These are phyloP conservation scores for Chaetodon trifasciatus DNA, from an alignment of 2,797 vertebrate genomes.

Conservation along the genomic window DNA sequence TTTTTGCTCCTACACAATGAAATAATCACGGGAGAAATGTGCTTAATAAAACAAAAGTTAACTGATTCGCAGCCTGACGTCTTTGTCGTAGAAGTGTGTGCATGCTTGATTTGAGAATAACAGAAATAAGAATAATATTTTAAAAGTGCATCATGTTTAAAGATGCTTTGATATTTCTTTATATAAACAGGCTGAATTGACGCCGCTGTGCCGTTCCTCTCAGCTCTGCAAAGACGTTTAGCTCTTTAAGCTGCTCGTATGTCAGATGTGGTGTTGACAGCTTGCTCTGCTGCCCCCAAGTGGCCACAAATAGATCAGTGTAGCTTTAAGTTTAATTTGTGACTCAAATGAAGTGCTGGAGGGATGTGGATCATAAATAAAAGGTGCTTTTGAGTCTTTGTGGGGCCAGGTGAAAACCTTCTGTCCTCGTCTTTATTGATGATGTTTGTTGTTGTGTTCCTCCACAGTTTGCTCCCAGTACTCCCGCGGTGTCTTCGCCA, in stretches of 20 bases:
- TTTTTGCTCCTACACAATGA: constrained; percentile 27
- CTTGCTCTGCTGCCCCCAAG: not conserved
- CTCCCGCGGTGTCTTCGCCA: constrained; percentile 97
- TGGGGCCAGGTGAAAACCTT: not conserved
- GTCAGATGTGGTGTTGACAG: not conserved
- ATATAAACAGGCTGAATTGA: too few relatives aligned
- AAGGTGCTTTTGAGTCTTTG: not conserved
- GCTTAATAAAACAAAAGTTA: constrained; percentile 20
- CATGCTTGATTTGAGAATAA: constrained; percentile 18
- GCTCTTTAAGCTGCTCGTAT: too few relatives aligned
- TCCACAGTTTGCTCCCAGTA: constrained; percentile 88
- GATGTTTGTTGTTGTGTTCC: not conserved
- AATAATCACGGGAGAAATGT: constrained; percentile 1
- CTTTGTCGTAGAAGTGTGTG: not conserved
- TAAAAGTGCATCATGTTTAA: too few relatives aligned
- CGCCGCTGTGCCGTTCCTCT: too few relatives aligned
- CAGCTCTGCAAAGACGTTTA: too few relatives aligned
- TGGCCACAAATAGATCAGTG: not conserved
- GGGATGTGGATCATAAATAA: not conserved
- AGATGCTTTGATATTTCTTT: too few relatives aligned
- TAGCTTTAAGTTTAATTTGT: not conserved
- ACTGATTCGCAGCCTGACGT: constrained; percentile 12
- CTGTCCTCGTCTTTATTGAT: not conserved
- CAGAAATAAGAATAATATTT: too few relatives aligned
- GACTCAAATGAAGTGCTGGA: too few relatives aligned